Conservation (phyloP, 2,113 vertebrate genomes). For the Pimephales promelas region DNA sequence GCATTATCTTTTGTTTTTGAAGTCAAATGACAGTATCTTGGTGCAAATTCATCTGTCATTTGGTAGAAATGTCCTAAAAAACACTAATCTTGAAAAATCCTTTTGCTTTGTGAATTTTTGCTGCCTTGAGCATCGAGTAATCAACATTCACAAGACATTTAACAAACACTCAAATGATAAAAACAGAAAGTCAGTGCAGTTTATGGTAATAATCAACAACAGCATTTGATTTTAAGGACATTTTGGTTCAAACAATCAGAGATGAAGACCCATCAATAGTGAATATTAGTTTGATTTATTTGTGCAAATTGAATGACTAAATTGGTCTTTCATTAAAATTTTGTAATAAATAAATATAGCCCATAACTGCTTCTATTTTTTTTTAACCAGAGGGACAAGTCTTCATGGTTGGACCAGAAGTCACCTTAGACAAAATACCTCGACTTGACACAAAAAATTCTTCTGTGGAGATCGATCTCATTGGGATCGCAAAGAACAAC, state of each 20-base stretch:
- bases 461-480: not conserved
- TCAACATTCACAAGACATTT: not conserved
- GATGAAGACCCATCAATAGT: too few species aligned
- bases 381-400: slow-evolving; percentile 1
- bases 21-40: too few species aligned
- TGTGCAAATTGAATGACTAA: too few species aligned
- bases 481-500: slow-evolving; percentile 23
- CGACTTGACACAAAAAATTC: not conserved
- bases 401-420: not conserved
- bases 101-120: too few species aligned
- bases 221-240: too few species aligned
- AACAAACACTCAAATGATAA: not conserved
- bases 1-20: too few species aligned
- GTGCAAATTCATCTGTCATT: too few species aligned
- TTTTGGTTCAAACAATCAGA: too few species aligned
- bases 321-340: not conserved
- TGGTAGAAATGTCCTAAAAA: too few species aligned
- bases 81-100: too few species aligned
- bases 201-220: not conserved
- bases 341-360: too few species aligned
- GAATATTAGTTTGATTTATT: not conserved
- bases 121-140: not conserved
- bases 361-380: not conserved
- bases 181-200: not conserved
- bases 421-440: not conserved